Evolutionary conservation across 2,888 invertebrate species (phyloP), one percentile per base, ranked within the genome.

Genomic region (Baccha elongata): DNA sequence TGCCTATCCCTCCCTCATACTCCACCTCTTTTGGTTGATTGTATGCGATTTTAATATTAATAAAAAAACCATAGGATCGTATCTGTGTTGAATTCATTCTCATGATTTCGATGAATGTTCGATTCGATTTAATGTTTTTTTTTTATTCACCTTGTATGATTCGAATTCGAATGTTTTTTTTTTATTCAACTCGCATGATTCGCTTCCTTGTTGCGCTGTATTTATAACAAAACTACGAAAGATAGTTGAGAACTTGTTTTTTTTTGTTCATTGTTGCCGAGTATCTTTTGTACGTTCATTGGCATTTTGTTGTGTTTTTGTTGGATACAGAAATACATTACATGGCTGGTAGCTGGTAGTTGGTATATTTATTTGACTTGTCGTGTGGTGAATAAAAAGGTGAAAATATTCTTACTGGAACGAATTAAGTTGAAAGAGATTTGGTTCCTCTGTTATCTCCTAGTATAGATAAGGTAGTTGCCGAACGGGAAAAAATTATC

Each of bases 1-100:
- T 83, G 78, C 78, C n/a, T n/a, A n/a, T n/a, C 83, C 42, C 78
- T 78, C 78, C 83, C 83, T 78, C 83, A 83, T 83, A 78, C 83
- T 83, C 83, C 83, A 78, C 78, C 83, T 83, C 72, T 78, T 58
- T 83, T 17, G 68, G 78, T 64, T 83, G 53, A 15, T 53, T 83
- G 76, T 76, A 53, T 76, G 76, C 17, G 76, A 62, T 44, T 32
- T 32, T 40, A 15, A 15, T n/a, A n/a, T 40, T 26, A 23, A 35
- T 21, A 37, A 37, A 35, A n/a, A 13, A 60, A 55, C 42, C 46
- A 73, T 72, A 65, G 58, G 44, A n/a, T n/a, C n/a, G 29, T 32
- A n/a, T 32, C 13, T 64, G 76, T 65, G 81, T 81, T 73, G 83
- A 58, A 83, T 73, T 76, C 83, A 83, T 83, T 83, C 83, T 73